Evolutionary conservation across 2,888 invertebrate species (phyloP), one percentile per base, ranked within the genome.

Genomic region (Zygaena filipendulae): DNA sequence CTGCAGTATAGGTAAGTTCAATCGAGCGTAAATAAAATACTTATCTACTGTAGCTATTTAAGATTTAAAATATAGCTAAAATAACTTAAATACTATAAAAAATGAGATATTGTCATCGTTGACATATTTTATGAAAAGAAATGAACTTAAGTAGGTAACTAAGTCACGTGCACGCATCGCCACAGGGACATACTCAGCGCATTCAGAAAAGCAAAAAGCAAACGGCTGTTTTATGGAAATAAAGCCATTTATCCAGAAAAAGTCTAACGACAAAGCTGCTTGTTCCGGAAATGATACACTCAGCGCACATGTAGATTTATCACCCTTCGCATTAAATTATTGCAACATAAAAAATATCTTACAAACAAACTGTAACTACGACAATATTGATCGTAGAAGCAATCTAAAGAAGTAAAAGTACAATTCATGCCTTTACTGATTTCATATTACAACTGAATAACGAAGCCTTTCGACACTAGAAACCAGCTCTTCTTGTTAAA

Each of bases 151-250:
- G n/a, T n/a, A n/a, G n/a, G n/a, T n/a, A n/a, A n/a, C n/a, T n/a
- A n/a, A 16, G 16, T 7, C 16, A 16, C 16, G 16, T 16, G 16
- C 16, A 16, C 16, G n/a, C n/a, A 6, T 4, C 16, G 16, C 5
- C 16, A 7, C 16, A 7, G 5, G 7, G 4, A 6, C 16, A 6
- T 6, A 16, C 16, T 16, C 5, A 16, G 16, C 7, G 7, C 16
- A 16, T 6, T 6, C 16, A 7, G 16, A 16, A n/a, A 45, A 39
- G 51, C 44, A 63, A 59, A 67, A 60, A 63, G 60, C 55, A 59
- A 74, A 79, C 59, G 55, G 63, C 68, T 46, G 51, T 70, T 75
- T 74, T 77, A 79, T 79, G 79, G 54, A 64, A 77, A 79, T 79
- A 34, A 30, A 41, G 45, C 52, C 56, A 63, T 66, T 64, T 59